These are phyloP conservation scores for Scaptomyza polygonia DNA, from an alignment of 2,888 invertebrate species.

Conservation along the genomic window DNA sequence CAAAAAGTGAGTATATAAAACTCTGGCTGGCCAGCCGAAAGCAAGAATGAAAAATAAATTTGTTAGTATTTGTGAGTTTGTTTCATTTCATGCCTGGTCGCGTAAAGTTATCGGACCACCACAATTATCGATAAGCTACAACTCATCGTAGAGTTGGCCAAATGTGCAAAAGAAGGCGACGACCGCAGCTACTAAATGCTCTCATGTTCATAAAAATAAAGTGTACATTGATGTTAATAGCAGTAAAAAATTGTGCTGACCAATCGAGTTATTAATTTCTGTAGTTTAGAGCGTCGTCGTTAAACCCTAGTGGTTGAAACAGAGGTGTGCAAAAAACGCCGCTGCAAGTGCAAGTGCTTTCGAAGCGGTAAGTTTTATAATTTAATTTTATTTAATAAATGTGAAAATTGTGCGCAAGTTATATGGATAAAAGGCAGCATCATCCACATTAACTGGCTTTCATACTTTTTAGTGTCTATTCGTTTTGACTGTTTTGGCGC, in stretches of 20 bases:
- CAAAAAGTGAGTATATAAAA: no score
- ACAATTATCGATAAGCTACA: constrained; percentile 8
- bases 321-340: constrained; percentile 37
- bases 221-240: constrained; percentile 8
- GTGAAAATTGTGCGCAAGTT: not conserved
- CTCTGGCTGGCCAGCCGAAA: no score
- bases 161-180: constrained; percentile 47
- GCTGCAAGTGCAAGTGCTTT: constrained; percentile 35
- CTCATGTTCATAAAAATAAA: constrained; percentile 14
- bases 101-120: not conserved
- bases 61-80: no score
- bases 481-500: constrained; percentile 78
- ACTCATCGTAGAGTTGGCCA: constrained; percentile 44
- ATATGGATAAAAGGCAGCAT: constrained; percentile 5
- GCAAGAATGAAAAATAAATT: no score
- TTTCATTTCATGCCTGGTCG: no score
- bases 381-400: constrained; percentile 19
- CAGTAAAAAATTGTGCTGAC: not conserved
- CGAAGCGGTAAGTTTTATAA: constrained; percentile 43
- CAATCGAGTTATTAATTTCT: constrained; percentile 1
- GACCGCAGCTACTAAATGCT: constrained; percentile 9
- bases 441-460: constrained; percentile 18
- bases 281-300: constrained; percentile 3
- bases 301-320: constrained; percentile 1
- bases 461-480: constrained; percentile 38